Percentiles rank a stretch among this genome's conserved stretches.
Conservation (phyloP, 2,797 vertebrate genomes). For the Sebastolobus alascanus region DNA sequence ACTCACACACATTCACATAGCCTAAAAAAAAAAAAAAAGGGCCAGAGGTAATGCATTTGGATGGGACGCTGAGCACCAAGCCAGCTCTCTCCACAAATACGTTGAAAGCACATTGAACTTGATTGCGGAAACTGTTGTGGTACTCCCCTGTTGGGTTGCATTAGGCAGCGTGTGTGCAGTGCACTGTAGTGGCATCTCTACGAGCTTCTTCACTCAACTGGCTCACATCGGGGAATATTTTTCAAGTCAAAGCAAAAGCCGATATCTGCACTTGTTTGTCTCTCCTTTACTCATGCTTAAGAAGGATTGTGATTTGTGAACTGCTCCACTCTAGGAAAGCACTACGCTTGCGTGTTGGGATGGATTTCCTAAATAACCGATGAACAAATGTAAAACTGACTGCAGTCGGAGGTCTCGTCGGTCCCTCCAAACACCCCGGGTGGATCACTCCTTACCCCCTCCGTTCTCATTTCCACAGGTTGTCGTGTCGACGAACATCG, state of each 20-base stretch:
- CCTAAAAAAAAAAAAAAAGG: conserved; percentile 40
- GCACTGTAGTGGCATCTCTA: conserved; percentile 53
- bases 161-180: conserved; percentile 53
- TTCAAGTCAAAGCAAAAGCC: conserved; percentile 49
- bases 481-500: conserved; percentile 98
- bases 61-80: conserved; percentile 50
- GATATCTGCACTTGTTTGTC: conserved; percentile 36
- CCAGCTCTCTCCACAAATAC: conserved; percentile 42
- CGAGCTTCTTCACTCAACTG: conserved; percentile 53
- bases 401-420: conserved; percentile 4
- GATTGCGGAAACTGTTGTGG: conserved; percentile 67
- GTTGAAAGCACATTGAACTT: conserved; percentile 51
- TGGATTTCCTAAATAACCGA: not conserved
- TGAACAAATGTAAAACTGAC: not conserved
- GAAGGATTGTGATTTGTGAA: conserved; percentile 22
- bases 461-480: conserved; percentile 85
- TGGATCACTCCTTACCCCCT: conserved; percentile 48
- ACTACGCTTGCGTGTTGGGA: not conserved
- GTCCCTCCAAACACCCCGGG: not conserved
- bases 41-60: conserved; percentile 59
- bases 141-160: conserved; percentile 62
- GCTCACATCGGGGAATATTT: conserved; percentile 47
- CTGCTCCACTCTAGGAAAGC: not conserved
- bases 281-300: conserved; percentile 18
- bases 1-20: not conserved